Base-by-base conservation (phyloP, 2,888 invertebrate genomes). In the Zaprionus lineosus region DNA sequence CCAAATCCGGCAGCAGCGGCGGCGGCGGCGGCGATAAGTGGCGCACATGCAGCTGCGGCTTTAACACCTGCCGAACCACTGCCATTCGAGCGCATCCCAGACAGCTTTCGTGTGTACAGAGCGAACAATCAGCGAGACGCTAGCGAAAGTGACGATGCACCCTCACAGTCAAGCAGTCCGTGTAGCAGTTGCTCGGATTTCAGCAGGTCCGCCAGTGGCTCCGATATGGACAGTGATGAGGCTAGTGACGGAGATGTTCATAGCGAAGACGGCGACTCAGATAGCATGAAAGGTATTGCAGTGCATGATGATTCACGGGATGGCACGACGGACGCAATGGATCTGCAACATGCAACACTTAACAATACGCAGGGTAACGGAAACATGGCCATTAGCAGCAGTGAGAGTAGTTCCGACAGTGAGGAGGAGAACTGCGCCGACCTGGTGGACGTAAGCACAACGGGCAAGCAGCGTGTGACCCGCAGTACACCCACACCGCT, bases 51-150 rank as follows among this genome's bases (percentile, higher is more conserved):
- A 21, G 37, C 12, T 18, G 39, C 46, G 21, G 31, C 47, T 1
- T 31, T 61, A 40, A 37, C 65, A 31, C 41, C 72, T 9, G 26
- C 59, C 1, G 84, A 82, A 8, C 58, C 81, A 3, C 57, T 68
- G 63, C 60, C 65, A 8, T 88, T 87, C 37, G 88, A 88, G 57
- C 85, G 84, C 31, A 90, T 90, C 44, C 90, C 92, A 2, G 92
- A 92, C 62, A 92, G 92, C 76, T 92, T 92, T 87, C 90, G 91
- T 2, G 91, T 91, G 8, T 92, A 92, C 74, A 88, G 92, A 8
- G 91, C 91, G 1, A 91, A 90, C 58, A 86, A 87, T 16, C 88
- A 87, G 44, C 84, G 86, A 2, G 89, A 89, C 59, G 88, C 73
- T 0, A 90, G 90, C 46, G 90, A 90, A 4, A 89, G 89, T 28